These are phyloP conservation scores for Lepisosteus oculatus DNA, from an alignment of 2,113 vertebrate species.

Conservation along the genomic window DNA sequence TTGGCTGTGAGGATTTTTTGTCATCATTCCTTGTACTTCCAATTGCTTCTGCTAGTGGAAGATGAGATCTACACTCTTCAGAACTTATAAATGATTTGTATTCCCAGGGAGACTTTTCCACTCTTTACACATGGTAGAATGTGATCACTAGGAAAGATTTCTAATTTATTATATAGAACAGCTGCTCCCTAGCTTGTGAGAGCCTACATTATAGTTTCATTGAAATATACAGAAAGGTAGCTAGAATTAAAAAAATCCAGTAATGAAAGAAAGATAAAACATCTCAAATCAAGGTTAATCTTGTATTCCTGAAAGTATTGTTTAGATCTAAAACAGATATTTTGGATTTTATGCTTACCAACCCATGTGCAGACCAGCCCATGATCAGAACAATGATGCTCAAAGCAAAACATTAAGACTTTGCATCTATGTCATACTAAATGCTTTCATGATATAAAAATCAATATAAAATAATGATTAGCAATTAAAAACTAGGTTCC, in stretches of 20 bases:
- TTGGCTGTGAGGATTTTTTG: slow-evolving; percentile 50
- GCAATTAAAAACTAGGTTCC: too few species aligned
- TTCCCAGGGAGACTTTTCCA: slow-evolving; percentile 39
- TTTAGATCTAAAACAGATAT: slow-evolving; percentile 47
- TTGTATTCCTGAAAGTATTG: too few species aligned
- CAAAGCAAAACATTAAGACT: slow-evolving; percentile 51
- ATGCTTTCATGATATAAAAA: too few species aligned
- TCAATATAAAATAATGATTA: too few species aligned
- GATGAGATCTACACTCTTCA: slow-evolving; percentile 39
- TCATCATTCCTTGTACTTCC: slow-evolving; percentile 28
- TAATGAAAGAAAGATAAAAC: background rate
- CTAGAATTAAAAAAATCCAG: slow-evolving; percentile 20
- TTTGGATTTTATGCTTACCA: slow-evolving; percentile 30
- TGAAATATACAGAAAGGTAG: slow-evolving; percentile 17
- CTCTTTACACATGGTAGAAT: slow-evolving; percentile 33
- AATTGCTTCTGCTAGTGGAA: slow-evolving; percentile 34
- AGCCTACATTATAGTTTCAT: slow-evolving; percentile 9
- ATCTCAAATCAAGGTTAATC: too few species aligned
- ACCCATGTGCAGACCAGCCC: slow-evolving; percentile 39
- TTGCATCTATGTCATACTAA: slow-evolving; percentile 15
- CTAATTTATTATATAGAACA: slow-evolving; percentile 36
- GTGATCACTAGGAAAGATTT: slow-evolving; percentile 34
- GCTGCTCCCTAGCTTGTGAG: slow-evolving; percentile 24
- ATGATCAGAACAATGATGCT: slow-evolving; percentile 39
- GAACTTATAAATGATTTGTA: slow-evolving; percentile 53